Base-by-base conservation (phyloP, 2,888 invertebrate species). In the Hofmannophila pseudospretella region DNA sequence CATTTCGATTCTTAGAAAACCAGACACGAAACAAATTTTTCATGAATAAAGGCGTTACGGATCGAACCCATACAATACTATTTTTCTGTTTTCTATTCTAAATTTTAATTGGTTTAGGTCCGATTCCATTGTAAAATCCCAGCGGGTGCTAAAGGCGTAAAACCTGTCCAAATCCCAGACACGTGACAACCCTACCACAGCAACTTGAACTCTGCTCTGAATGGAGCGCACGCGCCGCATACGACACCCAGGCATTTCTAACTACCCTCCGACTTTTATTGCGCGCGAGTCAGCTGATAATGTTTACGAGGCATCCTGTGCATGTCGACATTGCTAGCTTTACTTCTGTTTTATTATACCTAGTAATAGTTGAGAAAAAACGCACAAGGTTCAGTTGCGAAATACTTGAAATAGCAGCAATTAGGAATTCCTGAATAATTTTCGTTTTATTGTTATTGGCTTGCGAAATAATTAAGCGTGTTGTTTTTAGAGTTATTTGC, bases 181-280 rank as follows among this genome's bases (percentile, higher is more conserved):
- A 28, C 13, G 9, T 27, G 38, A 9, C 38, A 38, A 30, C 38
- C 36, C 42, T 38, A 12, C 10, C 30, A 16, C 27, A 2, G 33
- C 25, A 58, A 68, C 49, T 28, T 35, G 67, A 68, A 16, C 16
- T 5, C 16, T 39, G 49, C 57, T 46, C 54, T 54, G 44, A 41
- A 59, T 49, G 42, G 42, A 33, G 48, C 60, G 74, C 77, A 77
- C 77, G 79, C 67, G 77, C 69, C 47, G 54, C 42, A 73, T 50
- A 47, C 41, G 69, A 71, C 66, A 64, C 70, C 62, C 38, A 47
- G 49, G 56, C 47, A 58, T 63, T 59, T 61, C 44, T 50, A 55
- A 61, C 68, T 73, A 75, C 73, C 78, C 68, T 59, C 67, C 50
- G 34, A 32, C 62, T 56, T 23, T 54, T 56, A 65, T 61, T 57